Evolutionary conservation across 2,888 invertebrate species (phyloP).

Genomic region (Bhutanitis thaidina): DNA sequence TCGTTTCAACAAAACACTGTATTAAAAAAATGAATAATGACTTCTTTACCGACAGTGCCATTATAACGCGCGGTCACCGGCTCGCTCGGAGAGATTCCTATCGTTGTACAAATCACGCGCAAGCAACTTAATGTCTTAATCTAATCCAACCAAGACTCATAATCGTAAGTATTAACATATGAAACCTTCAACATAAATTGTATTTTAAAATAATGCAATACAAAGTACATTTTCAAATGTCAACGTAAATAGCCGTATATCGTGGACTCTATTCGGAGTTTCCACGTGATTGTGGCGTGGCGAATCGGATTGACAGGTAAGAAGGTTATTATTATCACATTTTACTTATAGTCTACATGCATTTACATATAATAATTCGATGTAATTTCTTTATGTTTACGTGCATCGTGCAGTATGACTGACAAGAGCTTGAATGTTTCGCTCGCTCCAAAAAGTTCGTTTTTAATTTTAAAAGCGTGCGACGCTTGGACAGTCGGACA

Average conservation of each 20-base stretch:
- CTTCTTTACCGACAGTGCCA: constrained; percentile 73
- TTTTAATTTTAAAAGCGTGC: constrained; percentile 2
- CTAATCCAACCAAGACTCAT: constrained; percentile 21
- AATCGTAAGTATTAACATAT: constrained; percentile 21
- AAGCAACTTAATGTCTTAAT: constrained; percentile 38
- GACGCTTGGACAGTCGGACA: not conserved
- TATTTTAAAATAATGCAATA: constrained; percentile 33
- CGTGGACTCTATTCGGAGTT: constrained; percentile 47
- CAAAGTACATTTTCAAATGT: constrained; percentile 41
- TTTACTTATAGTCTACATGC: constrained; percentile 58
- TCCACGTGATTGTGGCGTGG: constrained; percentile 65
- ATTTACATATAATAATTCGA: constrained; percentile 43
- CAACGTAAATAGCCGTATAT: constrained; percentile 29
- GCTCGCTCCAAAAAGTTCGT: not conserved
- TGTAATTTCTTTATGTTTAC: constrained; percentile 49
- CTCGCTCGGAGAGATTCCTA: constrained; percentile 64
- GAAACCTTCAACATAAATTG: constrained; percentile 37
- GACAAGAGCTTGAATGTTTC: constrained; percentile 16
- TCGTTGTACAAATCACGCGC: constrained; percentile 35
- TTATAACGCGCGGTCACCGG: constrained; percentile 66
- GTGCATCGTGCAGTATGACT: constrained; percentile 34
- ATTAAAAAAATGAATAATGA: constrained; percentile 80
- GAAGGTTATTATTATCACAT: constrained; percentile 78
- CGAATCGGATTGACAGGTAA: constrained; percentile 74
- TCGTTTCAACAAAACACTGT: constrained; percentile 77